Base-by-base conservation (phyloP, 2,797 vertebrate species). In the Syngnathus rostellatus region DNA sequence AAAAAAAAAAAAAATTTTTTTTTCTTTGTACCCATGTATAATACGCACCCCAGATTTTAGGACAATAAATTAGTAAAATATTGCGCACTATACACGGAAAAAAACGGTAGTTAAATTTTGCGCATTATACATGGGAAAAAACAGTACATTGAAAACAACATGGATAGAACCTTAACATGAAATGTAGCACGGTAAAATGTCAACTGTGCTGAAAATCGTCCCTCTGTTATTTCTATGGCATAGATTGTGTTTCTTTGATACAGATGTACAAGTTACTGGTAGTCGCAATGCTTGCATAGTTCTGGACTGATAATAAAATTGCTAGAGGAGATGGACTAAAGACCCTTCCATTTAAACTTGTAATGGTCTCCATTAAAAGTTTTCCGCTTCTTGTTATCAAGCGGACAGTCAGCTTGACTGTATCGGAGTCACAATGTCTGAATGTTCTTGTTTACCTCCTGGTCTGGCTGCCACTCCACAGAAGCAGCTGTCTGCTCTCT, bases 401-500 rank as follows among this genome's bases (percentile, higher is more conserved):
- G 59, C 39, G 14, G 51, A 55, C 66, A 66, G 67, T 68, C 72
- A 62, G 51, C 40, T 55, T 62, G 31, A 5, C 67, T 73, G 60
- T 66, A 60, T 3, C 17, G 51, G 66, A 72, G 75, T 79, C 76
- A 67, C 51, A 72, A 64, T 17, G 60, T 73, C 77, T 79, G 73
- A 72, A 72, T 63, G 53, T 65, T 55, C 67, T 75, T 62, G 70
- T 67, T 72, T 41, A 41, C 39, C 21, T 61, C 17, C 57, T 37
- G 25, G 75, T 78, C 76, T 77, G 76, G 74, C 73, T 63, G 70
- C 40, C 67, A 68, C 75, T 78, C 70, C 75, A 63, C 46, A 23
- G 3, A 67, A 74, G 80, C 71, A 69, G 68, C 71, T 66, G 53
- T 69, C 77, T 78, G 70, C 70, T 79, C 69, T 70, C 63, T 73